A percentile compares a stretch with the other conserved stretches of the same genome.
phyloP scores from a whole-genome alignment of 2,888 invertebrate genomes.

The Eupithecia dodoneata region DNA sequence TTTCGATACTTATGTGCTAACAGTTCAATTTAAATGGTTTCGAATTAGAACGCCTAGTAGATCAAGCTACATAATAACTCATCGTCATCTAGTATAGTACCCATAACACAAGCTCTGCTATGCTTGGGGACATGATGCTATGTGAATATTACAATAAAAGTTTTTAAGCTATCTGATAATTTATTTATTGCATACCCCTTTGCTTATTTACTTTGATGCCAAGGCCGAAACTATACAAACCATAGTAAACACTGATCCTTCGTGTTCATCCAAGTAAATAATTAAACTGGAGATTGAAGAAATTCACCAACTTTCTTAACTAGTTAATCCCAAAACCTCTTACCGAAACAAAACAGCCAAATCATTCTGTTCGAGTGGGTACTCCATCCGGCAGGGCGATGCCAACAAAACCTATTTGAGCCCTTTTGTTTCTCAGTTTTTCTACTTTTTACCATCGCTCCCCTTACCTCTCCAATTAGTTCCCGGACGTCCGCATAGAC shows the following conservation, averaged over 20 bases:
- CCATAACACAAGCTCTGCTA: too few relatives aligned
- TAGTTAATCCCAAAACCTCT: conserved; percentile 47
- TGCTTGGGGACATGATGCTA: too few relatives aligned
- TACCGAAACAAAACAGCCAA: conserved; percentile 55
- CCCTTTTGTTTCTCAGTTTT: conserved; percentile 50
- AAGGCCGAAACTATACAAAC: conserved; percentile 5
- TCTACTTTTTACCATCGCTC: conserved; percentile 49
- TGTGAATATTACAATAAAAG: too few relatives aligned
- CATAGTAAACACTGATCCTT: conserved; percentile 10
- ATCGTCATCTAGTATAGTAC: too few relatives aligned
- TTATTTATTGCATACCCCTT: not conserved
- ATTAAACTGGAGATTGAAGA: conserved; percentile 41
- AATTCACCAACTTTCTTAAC: conserved; percentile 46
- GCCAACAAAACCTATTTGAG: conserved; percentile 55
- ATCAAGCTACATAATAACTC: too few relatives aligned
- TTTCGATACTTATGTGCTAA: not conserved
- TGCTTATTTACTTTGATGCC: not conserved
- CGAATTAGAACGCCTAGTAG: too few relatives aligned
- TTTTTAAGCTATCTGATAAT: not conserved
- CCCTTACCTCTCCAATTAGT: conserved; percentile 56
- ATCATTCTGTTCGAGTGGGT: conserved; percentile 47
- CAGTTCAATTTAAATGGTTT: not conserved
- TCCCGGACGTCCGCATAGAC: conserved; percentile 32
- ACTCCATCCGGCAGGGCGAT: conserved; percentile 44
- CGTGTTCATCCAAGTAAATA: conserved; percentile 37